phyloP scores from a whole-genome alignment of 1,140 invertebrate genomes.

The Cardiocondyla obscurior region DNA sequence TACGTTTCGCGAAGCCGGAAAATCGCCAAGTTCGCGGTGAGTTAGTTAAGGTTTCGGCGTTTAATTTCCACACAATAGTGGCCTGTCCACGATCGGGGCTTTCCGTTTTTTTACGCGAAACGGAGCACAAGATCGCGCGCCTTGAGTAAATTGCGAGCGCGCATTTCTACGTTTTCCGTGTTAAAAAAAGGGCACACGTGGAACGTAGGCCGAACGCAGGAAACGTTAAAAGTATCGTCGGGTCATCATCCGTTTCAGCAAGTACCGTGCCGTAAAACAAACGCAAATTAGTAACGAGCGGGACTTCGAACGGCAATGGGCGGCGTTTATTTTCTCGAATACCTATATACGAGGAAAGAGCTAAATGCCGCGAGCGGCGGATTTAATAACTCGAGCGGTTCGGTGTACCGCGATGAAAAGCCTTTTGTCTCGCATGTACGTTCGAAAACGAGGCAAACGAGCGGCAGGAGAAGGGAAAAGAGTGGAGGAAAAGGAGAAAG shows the following conservation, averaged over 20 bases:
- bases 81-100: background rate
- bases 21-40: constrained; percentile 65
- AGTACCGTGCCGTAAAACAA: constrained; percentile 31
- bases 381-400: constrained; percentile 54
- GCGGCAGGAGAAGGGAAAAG: background rate
- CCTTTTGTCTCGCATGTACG: constrained; percentile 39
- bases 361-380: constrained; percentile 11
- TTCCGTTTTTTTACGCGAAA: constrained; percentile 13
- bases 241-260: background rate
- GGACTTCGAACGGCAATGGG: background rate
- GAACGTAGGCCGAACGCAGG: background rate
- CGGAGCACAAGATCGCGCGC: background rate
- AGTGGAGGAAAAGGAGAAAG: background rate
- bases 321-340: constrained; percentile 47
- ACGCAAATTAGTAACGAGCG: constrained; percentile 25
- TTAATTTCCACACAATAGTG: constrained; percentile 62
- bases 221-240: constrained; percentile 26
- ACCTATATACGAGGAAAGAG: background rate
- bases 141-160: constrained; percentile 35
- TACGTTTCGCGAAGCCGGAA: constrained; percentile 79
- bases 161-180: constrained; percentile 59
- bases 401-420: constrained; percentile 30
- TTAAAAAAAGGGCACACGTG: background rate
- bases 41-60: constrained; percentile 67
- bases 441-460: constrained; percentile 38